These are phyloP conservation scores for Lepidothrix coronata DNA, from an alignment of 2,113 vertebrate species.

Conservation along the genomic window DNA sequence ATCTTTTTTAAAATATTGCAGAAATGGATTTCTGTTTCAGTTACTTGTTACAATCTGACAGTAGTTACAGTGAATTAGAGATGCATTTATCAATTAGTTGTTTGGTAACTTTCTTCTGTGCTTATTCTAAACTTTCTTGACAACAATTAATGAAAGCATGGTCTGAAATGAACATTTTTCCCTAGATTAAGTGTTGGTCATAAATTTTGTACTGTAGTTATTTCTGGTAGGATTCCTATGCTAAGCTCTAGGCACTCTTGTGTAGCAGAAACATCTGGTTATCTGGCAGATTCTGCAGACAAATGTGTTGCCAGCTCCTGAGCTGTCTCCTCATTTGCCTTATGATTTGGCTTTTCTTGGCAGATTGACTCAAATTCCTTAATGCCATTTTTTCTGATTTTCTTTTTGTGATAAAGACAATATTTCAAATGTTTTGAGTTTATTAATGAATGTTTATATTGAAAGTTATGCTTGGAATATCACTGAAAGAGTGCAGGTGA, in stretches of 20 bases:
- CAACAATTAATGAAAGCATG: background rate
- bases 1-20: background rate
- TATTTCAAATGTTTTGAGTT: background rate
- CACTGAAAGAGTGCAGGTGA: background rate
- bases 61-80: background rate
- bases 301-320: slow-evolving; percentile 24
- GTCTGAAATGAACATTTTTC: background rate
- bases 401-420: background rate
- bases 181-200: background rate
- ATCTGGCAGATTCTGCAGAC: slow-evolving; percentile 38
- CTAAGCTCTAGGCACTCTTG: background rate
- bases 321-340: slow-evolving; percentile 26
- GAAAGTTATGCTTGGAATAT: background rate
- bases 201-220: background rate
- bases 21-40: background rate
- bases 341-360: slow-evolving; percentile 26
- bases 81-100: background rate
- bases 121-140: background rate
- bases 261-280: slow-evolving; percentile 38
- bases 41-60: background rate
- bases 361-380: background rate
- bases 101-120: background rate
- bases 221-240: slow-evolving; percentile 2
- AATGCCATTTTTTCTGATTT: background rate
- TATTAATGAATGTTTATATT: background rate